These are phyloP conservation scores for Acrocephalus arundinaceus DNA, from an alignment of 2,113 vertebrate genomes.

Conservation along the genomic window DNA sequence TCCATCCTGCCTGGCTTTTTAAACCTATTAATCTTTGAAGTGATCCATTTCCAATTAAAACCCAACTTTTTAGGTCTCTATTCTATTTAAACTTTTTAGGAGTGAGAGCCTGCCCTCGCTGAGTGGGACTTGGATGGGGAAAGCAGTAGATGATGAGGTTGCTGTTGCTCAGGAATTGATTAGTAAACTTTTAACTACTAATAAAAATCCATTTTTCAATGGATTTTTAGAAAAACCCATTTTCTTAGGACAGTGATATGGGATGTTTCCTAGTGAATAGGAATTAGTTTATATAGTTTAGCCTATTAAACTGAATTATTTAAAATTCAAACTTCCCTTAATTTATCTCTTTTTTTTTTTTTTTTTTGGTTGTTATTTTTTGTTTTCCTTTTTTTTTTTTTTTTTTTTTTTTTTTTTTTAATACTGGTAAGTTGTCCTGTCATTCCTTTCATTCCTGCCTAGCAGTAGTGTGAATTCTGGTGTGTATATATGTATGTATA, in stretches of 20 bases:
- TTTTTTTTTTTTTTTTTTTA: background rate
- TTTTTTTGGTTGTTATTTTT: background rate
- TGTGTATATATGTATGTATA: conserved; percentile 70
- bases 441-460: conserved; percentile 25
- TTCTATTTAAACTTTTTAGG: background rate
- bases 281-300: conserved; percentile 62
- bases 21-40: background rate
- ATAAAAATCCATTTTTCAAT: conserved; percentile 57
- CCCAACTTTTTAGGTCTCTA: conserved; percentile 21
- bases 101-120: conserved; percentile 30
- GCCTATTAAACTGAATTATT: conserved; percentile 62
- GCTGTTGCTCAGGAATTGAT: conserved; percentile 73
- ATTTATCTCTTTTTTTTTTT: conserved; percentile 16
- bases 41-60: background rate
- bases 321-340: conserved; percentile 57
- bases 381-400: background rate
- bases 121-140: conserved; percentile 25
- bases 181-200: conserved; percentile 68
- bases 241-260: conserved; percentile 63
- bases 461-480: conserved; percentile 46
- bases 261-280: conserved; percentile 65
- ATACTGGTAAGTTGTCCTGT: conserved; percentile 7
- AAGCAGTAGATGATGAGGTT: conserved; percentile 40
- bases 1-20: conserved; percentile 32
- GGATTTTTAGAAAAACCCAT: conserved; percentile 42